Evolutionary conservation across 2,888 invertebrate species (phyloP).

Genomic region (Athripsodes cinereus): DNA sequence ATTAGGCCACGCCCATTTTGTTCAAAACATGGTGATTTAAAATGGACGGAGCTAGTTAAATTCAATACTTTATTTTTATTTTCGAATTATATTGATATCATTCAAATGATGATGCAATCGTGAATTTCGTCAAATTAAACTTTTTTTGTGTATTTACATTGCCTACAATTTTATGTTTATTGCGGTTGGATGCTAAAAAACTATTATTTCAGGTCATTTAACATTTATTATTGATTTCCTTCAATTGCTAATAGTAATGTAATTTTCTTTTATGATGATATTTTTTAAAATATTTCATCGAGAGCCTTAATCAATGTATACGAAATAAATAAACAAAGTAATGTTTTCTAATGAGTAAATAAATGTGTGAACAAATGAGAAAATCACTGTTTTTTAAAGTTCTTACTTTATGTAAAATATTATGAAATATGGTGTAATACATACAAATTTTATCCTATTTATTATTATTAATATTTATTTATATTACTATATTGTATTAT

Average conservation of each 20-base stretch:
- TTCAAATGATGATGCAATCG: too few relatives aligned
- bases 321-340: conserved; percentile 44
- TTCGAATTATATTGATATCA: too few relatives aligned
- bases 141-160: too few relatives aligned
- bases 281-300: conserved; percentile 33
- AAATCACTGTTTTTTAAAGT: conserved; percentile 30
- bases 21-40: too few relatives aligned
- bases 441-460: conserved; percentile 37
- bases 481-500: conserved; percentile 21
- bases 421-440: conserved; percentile 31
- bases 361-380: conserved; percentile 2
- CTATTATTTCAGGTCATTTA: not conserved
- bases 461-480: conserved; percentile 36
- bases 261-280: conserved; percentile 19
- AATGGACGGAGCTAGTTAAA: too few relatives aligned
- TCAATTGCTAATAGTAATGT: not conserved
- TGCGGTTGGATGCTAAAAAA: too few relatives aligned
- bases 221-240: not conserved
- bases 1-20: too few relatives aligned
- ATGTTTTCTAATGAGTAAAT: conserved; percentile 30
- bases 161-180: too few relatives aligned
- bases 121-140: too few relatives aligned
- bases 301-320: conserved; percentile 68
- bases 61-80: too few relatives aligned
- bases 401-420: conserved; percentile 42